Evolutionary conservation across 2,113 vertebrate species (phyloP).

Genomic region (Crotophaga sulcirostris): DNA sequence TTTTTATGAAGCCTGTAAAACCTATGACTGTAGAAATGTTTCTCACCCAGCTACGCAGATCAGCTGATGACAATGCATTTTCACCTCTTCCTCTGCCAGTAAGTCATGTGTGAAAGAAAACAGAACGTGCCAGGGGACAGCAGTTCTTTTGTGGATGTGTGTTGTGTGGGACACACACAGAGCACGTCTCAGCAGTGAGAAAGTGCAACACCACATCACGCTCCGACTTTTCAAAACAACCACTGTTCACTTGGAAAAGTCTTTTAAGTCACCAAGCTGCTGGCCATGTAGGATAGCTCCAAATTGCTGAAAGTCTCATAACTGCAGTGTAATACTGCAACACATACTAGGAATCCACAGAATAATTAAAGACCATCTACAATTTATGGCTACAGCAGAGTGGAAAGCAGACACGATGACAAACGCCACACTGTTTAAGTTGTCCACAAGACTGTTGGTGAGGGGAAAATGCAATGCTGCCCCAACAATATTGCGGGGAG

Average conservation of each 20-base stretch:
- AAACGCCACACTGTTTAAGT: not conserved
- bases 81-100: not conserved
- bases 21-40: not conserved
- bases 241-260: not conserved
- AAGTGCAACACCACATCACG: not conserved
- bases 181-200: not conserved
- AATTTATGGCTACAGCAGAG: not conserved
- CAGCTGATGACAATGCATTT: not conserved
- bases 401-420: not conserved
- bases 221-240: not conserved
- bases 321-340: not conserved
- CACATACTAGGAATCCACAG: accelerated
- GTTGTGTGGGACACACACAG: not conserved
- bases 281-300: not conserved
- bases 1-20: not conserved
- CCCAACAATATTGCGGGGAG: not conserved
- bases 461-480: not conserved
- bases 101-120: not conserved
- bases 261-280: not conserved
- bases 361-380: not conserved
- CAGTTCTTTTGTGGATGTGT: not conserved
- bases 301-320: not conserved
- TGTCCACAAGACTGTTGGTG: not conserved
- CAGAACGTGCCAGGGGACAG: not conserved
- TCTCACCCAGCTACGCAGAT: not conserved